phyloP scores from a whole-genome alignment of 2,888 invertebrate species.

The Sinhomidia bicolor region DNA sequence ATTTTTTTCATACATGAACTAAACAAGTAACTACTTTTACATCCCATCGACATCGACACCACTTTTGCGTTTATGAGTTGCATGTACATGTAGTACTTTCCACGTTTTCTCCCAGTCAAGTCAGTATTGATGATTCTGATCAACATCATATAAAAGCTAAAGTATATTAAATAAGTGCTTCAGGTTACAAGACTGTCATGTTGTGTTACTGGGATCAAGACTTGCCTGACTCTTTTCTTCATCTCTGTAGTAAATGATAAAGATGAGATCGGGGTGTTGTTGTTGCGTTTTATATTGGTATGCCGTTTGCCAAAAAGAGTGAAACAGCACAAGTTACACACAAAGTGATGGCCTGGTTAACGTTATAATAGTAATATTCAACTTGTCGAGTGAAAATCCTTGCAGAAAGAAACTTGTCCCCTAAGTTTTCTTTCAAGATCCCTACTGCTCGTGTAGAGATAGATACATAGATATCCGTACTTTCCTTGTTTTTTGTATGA shows the following conservation, averaged over 20 bases:
- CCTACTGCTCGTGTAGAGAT: background rate
- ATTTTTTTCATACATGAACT: background rate
- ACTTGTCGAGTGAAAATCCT: conserved; percentile 45
- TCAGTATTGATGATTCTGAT: background rate
- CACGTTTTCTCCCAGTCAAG: conserved; percentile 31
- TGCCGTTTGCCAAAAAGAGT: background rate
- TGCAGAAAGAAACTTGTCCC: background rate
- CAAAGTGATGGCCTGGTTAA: conserved; percentile 2
- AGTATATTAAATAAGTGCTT: conserved; percentile 46
- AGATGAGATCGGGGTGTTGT: conserved; percentile 15
- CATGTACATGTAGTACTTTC: conserved; percentile 21
- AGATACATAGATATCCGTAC: background rate
- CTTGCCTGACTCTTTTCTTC: background rate
- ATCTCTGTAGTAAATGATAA: conserved; percentile 10
- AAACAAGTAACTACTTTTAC: background rate
- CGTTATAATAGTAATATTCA: conserved; percentile 40
- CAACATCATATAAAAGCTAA: background rate
- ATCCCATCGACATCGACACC: background rate
- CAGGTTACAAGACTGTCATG: conserved; percentile 49
- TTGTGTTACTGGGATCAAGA: conserved; percentile 64
- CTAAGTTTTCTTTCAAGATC: background rate
- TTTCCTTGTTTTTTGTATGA: background rate
- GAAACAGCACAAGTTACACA: conserved; percentile 38
- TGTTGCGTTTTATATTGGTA: background rate
- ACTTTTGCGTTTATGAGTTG: background rate